phyloP scores from a whole-genome alignment of 2,113 vertebrate species.

The Tamias sibiricus region DNA sequence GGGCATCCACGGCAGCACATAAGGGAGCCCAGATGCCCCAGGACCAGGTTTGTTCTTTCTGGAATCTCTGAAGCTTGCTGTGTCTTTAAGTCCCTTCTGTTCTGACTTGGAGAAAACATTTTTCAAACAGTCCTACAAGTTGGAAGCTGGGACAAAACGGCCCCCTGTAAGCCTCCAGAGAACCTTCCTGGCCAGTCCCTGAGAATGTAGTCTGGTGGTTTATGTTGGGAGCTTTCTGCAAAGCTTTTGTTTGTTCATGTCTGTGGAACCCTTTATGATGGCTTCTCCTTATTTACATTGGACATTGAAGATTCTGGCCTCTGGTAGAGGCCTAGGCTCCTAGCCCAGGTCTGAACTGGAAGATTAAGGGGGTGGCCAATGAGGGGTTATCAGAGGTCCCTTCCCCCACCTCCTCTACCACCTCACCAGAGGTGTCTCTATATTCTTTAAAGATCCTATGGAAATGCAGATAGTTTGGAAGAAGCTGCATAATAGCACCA shows the following conservation, averaged over 20 bases:
- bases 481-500: background rate
- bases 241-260: background rate
- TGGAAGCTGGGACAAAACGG: background rate
- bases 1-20: background rate
- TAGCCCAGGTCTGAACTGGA: background rate
- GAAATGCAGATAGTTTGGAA: background rate
- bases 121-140: background rate
- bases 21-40: background rate
- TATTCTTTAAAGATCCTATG: background rate
- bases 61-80: background rate
- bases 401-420: background rate
- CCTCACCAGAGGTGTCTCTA: background rate
- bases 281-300: slow-evolving; percentile 42
- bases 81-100: background rate
- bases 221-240: background rate
- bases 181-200: background rate
- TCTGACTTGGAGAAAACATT: background rate
- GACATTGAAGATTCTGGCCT: background rate
- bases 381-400: background rate
- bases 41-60: background rate
- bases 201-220: background rate
- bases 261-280: background rate
- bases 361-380: background rate
- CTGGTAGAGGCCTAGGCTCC: background rate
- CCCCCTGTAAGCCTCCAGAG: background rate